Evolutionary conservation across 2,888 invertebrate species (phyloP), one percentile per base, ranked within the genome.

Genomic region (Ophion costatus): DNA sequence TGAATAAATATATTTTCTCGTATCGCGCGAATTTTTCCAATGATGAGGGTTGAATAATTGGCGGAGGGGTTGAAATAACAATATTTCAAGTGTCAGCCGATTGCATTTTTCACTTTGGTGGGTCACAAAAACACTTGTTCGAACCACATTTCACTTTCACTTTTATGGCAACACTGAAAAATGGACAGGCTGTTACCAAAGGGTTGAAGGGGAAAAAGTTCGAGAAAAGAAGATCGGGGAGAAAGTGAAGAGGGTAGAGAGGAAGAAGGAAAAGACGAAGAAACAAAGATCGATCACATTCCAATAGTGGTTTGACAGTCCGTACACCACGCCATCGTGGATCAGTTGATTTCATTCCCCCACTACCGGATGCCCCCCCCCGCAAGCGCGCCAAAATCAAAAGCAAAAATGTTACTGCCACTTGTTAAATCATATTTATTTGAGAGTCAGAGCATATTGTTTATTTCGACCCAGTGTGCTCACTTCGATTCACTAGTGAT

Each of bases 61-160:
- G 2, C 17, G 4, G 14, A 51, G 51, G 17, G 51, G 4, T 51
- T 17, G 11, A 51, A 51, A 51, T 17, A 51, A 56, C 20, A 51
- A 7, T 38, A 22, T 22, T 57, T 22, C 29, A 38, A 67, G 24
- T 4, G 29, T 56, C 24, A 66, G 10, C 24, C 22, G 33, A 20
- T 51, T 11, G 22, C 29, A 14, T 14, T 33, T 29, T 64, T 29
- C 11, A 51, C 14, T 64, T 11, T 20, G 38, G 22, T n/a, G 33
- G 38, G 42, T 59, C 38, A 69, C 74, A 51, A 67, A 63, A 78
- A 74, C 57, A 75, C 33, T 69, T 33, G 57, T 17, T 33, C 57
- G 73, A 63, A 73, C 57, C 82, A 69, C 78, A 29, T 82, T 82
- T 82, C 78, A 75, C 82, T 79, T 70, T 84, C 82, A 75, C 84